A percentile compares a stretch with the other conserved stretches of the same genome.
Conservation (phyloP, 2,113 vertebrate genomes). For the Drymodes brunneopygia region DNA sequence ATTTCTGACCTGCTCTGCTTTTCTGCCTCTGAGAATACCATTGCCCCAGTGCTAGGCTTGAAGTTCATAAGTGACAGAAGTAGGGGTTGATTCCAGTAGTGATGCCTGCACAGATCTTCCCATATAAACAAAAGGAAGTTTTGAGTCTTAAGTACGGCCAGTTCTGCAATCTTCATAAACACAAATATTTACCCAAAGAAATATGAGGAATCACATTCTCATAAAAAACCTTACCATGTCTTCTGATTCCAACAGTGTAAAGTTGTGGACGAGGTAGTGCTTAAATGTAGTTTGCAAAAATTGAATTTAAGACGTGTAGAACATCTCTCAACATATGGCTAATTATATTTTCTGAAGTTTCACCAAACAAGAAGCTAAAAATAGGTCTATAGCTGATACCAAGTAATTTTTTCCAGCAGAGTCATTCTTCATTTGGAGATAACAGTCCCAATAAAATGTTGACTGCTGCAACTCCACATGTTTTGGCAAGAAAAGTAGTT, state of each 20-base stretch:
- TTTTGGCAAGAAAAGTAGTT: conserved; percentile 65
- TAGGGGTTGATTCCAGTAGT: background rate
- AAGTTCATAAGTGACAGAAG: background rate
- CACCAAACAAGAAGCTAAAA: conserved; percentile 62
- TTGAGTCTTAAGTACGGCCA: conserved; percentile 11
- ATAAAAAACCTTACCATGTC: background rate
- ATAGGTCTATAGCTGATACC: conserved; percentile 53
- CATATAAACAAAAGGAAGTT: background rate
- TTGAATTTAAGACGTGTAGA: conserved; percentile 25
- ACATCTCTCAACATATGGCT: background rate
- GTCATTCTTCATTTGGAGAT: conserved; percentile 63
- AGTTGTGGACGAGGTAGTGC: background rate
- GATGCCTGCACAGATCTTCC: background rate
- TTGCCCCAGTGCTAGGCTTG: background rate
- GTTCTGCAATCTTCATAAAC: conserved; percentile 31
- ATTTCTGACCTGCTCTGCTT: conserved; percentile 22
- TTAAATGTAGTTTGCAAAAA: conserved; percentile 22
- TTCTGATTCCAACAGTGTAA: background rate
- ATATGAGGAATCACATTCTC: background rate
- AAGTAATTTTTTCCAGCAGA: conserved; percentile 53
- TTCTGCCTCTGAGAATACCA: background rate
- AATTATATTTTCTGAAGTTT: conserved; percentile 54
- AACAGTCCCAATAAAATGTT: conserved; percentile 58
- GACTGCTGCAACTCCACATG: conserved; percentile 55
- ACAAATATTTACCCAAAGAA: conserved; percentile 31